These are phyloP conservation scores for Ictalurus punctatus DNA, from an alignment of 2,113 vertebrate species.

Conservation along the genomic window DNA sequence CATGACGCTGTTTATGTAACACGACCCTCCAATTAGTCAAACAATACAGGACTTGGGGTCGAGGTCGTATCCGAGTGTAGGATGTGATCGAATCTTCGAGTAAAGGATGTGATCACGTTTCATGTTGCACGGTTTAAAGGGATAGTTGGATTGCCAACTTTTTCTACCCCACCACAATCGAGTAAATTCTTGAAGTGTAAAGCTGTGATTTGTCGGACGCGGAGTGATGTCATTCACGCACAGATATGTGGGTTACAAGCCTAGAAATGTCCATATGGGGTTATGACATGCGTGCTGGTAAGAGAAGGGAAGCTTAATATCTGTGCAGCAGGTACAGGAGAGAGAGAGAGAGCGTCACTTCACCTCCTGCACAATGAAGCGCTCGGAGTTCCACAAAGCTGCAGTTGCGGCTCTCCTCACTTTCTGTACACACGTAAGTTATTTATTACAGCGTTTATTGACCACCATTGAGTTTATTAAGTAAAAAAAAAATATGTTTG, in stretches of 20 bases:
- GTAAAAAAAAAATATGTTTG: neutral
- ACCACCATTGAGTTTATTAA: neutral
- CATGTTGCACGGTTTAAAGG: neutral
- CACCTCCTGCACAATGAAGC: constrained; percentile 13
- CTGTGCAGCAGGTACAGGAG: constrained; percentile 2
- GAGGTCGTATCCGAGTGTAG: neutral
- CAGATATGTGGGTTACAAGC: neutral
- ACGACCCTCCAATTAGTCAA: neutral
- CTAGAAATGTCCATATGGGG: neutral
- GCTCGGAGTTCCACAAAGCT: neutral
- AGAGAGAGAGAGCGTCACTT: neutral
- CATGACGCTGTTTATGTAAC: neutral
- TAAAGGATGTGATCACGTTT: neutral
- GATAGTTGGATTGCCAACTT: neutral
- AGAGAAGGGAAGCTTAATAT: neutral
- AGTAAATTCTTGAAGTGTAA: neutral
- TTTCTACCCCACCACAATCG: neutral
- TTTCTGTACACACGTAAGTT: constrained; percentile 34
- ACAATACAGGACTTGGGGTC: neutral
- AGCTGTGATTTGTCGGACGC: constrained; percentile 2
- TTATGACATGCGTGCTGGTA: neutral
- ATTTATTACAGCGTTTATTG: neutral
- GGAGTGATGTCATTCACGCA: neutral
- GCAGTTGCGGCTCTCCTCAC: constrained; percentile 6
- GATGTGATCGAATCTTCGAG: neutral